Evolutionary conservation across 2,888 invertebrate species (phyloP).

Genomic region (Gryllus longicercus): DNA sequence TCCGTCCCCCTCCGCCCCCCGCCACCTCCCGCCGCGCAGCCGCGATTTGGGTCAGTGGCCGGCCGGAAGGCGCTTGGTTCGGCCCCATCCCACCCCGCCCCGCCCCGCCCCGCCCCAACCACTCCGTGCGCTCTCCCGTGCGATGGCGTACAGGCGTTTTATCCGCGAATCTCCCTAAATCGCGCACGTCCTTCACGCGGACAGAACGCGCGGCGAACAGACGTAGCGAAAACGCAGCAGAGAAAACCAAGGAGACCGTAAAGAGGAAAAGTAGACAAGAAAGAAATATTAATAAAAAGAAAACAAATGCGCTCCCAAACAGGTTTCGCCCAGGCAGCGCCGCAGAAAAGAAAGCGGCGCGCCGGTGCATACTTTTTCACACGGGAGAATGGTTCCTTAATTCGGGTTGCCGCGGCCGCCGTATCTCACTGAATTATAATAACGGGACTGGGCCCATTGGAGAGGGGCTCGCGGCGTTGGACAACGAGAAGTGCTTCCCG

Average conservation of each 20-base stretch:
- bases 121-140: neutral
- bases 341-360: neutral
- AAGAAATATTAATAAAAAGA: neutral
- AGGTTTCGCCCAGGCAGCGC: neutral
- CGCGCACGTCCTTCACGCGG: neutral
- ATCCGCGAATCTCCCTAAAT: neutral
- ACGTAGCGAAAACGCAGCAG: no score
- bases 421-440: conserved; percentile 7
- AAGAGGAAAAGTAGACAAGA: no score
- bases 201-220: neutral
- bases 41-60: neutral
- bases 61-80: neutral
- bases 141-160: neutral
- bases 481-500: neutral
- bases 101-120: neutral
- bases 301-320: neutral
- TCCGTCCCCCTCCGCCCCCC: neutral
- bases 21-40: neutral
- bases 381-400: conserved; percentile 17
- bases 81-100: neutral
- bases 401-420: neutral
- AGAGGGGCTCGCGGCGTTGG: neutral
- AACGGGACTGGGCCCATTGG: neutral
- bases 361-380: neutral
- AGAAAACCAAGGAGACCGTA: no score